These are phyloP conservation scores for Prunella himalayana DNA, from an alignment of 2,113 vertebrate genomes.

Conservation along the genomic window DNA sequence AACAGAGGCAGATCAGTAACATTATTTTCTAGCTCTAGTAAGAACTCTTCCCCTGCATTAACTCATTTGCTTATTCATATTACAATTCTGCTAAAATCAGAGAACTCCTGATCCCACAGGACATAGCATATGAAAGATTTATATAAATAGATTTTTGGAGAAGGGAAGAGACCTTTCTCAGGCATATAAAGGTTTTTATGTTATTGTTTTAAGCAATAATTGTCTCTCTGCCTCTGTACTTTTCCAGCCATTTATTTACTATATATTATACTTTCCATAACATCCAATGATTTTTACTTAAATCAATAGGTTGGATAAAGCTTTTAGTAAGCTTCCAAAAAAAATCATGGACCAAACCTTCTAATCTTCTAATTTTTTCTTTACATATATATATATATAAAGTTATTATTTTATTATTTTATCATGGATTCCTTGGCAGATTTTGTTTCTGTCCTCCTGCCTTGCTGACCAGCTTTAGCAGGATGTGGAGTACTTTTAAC, in stretches of 20 bases:
- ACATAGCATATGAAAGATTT: not conserved
- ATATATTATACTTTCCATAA: not conserved
- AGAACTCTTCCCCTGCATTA: not conserved
- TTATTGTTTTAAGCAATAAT: not conserved
- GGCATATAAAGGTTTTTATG: not conserved
- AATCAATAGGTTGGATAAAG: not conserved
- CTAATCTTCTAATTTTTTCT: not conserved
- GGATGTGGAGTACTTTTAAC: not conserved
- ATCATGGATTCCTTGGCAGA: not conserved
- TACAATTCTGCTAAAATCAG: not conserved
- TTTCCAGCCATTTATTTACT: not conserved
- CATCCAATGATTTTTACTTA: not conserved
- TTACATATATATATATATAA: not conserved
- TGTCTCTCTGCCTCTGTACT: not conserved
- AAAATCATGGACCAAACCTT: fast-evolving
- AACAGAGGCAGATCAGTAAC: not conserved
- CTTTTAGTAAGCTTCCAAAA: not conserved
- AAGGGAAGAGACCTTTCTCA: not conserved
- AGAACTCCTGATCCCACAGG: not conserved
- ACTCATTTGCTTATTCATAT: not conserved
- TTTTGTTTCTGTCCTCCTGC: not conserved
- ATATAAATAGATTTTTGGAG: not conserved
- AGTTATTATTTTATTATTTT: not conserved
- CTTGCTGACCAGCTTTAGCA: not conserved
- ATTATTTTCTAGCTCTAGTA: not conserved